These are phyloP conservation scores for Diabrotica virgifera DNA, from an alignment of 1,140 invertebrate species.

Conservation along the genomic window DNA sequence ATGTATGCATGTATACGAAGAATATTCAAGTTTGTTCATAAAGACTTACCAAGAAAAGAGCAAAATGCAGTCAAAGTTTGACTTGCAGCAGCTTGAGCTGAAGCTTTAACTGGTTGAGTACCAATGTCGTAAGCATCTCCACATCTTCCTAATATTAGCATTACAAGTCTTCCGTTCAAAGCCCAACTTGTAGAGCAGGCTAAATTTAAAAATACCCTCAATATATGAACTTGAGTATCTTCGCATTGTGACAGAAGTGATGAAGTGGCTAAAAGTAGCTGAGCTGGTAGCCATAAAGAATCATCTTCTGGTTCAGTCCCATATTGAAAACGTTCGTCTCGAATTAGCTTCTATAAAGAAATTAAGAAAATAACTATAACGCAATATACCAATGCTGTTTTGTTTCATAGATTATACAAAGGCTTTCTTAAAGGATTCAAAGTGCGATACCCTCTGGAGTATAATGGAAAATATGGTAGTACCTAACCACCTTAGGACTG, in stretches of 20 bases:
- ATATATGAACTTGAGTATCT: slow-evolving; percentile 66
- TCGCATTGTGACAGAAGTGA: slow-evolving; percentile 72
- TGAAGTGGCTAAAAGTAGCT: slow-evolving; percentile 78
- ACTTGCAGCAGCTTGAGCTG: slow-evolving; percentile 77
- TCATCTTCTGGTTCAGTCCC: slow-evolving; percentile 88
- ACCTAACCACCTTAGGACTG: too few species aligned
- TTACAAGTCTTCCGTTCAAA: slow-evolving; percentile 77
- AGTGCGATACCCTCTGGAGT: too few species aligned
- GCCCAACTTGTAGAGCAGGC: slow-evolving; percentile 78
- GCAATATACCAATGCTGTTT: too few species aligned
- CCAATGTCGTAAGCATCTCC: slow-evolving; percentile 71
- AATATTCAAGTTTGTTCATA: too few species aligned
- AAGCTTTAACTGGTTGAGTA: slow-evolving; percentile 73
- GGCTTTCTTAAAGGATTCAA: too few species aligned
- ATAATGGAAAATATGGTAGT: too few species aligned
- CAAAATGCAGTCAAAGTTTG: slow-evolving; percentile 80
- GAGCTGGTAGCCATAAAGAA: slow-evolving; percentile 85
- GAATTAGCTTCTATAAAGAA: slow-evolving; percentile 71
- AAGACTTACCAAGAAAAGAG: slow-evolving; percentile 64
- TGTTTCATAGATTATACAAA: too few species aligned
- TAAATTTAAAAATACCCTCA: slow-evolving; percentile 75
- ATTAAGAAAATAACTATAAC: too few species aligned
- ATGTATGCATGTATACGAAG: too few species aligned
- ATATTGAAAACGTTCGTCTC: slow-evolving; percentile 88
- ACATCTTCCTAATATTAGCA: slow-evolving; percentile 71